Conservation (phyloP, 2,888 invertebrate species). For the Brenthis ino region DNA sequence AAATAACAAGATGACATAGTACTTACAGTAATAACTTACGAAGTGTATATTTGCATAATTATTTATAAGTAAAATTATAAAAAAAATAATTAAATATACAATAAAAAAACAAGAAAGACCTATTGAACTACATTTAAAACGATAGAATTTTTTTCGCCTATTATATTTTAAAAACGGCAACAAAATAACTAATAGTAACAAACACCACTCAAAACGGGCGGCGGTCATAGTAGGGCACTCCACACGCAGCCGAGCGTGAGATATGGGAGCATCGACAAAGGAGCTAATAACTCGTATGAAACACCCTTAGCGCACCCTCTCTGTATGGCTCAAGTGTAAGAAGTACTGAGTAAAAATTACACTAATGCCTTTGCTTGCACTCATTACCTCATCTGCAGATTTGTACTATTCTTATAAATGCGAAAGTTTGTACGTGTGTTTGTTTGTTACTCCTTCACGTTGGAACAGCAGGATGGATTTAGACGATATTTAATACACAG, state of each 20-base stretch:
- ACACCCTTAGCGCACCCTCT: conserved; percentile 64
- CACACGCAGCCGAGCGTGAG: conserved; percentile 66
- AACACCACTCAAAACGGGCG: conserved; percentile 36
- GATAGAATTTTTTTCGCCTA: not conserved
- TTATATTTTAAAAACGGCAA: conserved; percentile 12
- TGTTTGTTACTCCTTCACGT: too few species aligned
- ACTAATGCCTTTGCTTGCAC: not conserved
- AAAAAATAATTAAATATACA: not conserved
- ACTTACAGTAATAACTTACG: too few species aligned
- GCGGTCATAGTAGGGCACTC: conserved; percentile 47
- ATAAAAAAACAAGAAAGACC: not conserved
- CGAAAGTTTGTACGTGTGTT: too few species aligned
- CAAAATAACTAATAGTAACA: conserved; percentile 23
- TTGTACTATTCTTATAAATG: too few species aligned
- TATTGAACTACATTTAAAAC: not conserved
- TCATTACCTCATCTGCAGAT: too few species aligned
- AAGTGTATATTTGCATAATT: too few species aligned
- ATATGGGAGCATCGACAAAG: conserved; percentile 71
- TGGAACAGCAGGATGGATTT: too few species aligned
- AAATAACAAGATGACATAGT: too few species aligned
- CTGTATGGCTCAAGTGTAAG: conserved; percentile 34
- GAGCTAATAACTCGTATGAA: conserved; percentile 79
- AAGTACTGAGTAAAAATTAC: conserved; percentile 26
- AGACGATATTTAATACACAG: too few species aligned
- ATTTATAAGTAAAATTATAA: not conserved